Base-by-base conservation (phyloP, 2,888 invertebrate species). In the Zele albiditarsus region DNA sequence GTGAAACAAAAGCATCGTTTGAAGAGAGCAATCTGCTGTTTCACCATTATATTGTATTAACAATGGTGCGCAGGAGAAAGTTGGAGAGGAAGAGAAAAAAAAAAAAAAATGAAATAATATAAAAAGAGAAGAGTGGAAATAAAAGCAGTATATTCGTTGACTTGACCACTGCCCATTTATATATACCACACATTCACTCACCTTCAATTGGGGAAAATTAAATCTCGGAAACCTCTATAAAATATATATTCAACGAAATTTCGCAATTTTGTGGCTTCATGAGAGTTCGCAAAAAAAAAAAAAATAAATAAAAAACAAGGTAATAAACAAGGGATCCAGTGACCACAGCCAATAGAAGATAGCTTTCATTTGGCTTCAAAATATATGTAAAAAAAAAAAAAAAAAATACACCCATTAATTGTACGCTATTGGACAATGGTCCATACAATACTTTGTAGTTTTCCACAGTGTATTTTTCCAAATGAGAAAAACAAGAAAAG, bases 221-320 rank as follows among this genome's bases (percentile, higher is more conserved):
- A 85, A 80, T 79, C 53, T 53, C 68, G 69, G 84, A 85, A 84
- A 84, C 84, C 84, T 73, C 79, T 80, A 82, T 79, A 81, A 84
- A 84, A 80, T 80, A 82, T 79, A 81, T 83, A 83, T 80, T 80
- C 73, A 76, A 74, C 74, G 69, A 70, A 80, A 83, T 83, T 81
- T 82, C 75, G 63, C 79, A 77, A 82, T 86, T 85, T 79, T 82
- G 71, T 62, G 88, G 88, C 87, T 88, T 88, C 88, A 74, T 79
- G 79, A 83, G 84, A 87, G 82, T 80, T 85, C 3, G 33, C 8
- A 33, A 8, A 33, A 33, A 46, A n/a, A 46, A 46, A 46, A 16
- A 16, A 14, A 46, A 46, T 42, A n/a, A n/a, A n/a, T 4, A n/a
- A 53, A 20, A 1, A 10, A 20, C 20, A 53, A 20, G 20, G 8